A percentile compares a stretch with the other conserved stretches of the same genome.
phyloP scores from a whole-genome alignment of 2,113 vertebrate genomes.

The Leptocoma aspasia region DNA sequence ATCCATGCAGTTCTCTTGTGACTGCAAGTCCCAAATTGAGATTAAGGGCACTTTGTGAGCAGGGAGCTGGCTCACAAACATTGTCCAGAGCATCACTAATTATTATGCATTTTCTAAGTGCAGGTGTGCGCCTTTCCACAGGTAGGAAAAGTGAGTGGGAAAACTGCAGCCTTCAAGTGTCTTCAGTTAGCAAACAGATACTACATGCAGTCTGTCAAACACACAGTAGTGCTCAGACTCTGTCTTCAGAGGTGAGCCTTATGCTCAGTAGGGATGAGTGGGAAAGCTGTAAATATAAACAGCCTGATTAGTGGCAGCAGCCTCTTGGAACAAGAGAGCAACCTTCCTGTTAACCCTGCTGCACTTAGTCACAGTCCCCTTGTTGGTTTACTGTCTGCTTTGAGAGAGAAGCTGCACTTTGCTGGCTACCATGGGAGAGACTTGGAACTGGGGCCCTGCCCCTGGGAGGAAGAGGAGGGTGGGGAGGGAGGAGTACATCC shows the following conservation, averaged over 20 bases:
- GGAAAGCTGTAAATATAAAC: slow-evolving; percentile 20
- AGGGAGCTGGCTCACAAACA: background rate
- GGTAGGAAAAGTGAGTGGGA: background rate
- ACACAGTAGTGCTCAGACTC: background rate
- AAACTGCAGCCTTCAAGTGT: background rate
- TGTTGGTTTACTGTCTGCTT: background rate
- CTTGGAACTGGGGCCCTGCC: background rate
- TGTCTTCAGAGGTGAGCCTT: background rate
- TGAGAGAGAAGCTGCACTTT: background rate
- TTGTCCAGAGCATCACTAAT: background rate
- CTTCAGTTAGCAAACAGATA: background rate
- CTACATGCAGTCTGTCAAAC: background rate
- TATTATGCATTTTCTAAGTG: background rate
- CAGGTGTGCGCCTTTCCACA: background rate
- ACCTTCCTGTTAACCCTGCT: background rate
- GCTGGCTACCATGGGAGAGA: background rate
- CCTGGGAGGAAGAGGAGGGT: slow-evolving; percentile 5
- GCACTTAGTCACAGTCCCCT: background rate
- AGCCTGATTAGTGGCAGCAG: background rate
- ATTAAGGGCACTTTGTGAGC: background rate
- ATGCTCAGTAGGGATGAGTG: background rate
- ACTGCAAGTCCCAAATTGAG: background rate
- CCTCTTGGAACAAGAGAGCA: background rate
- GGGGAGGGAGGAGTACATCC: background rate
- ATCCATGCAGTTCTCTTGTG: background rate